Conservation (phyloP, 2,113 vertebrate genomes). For the Varanus komodoensis region DNA sequence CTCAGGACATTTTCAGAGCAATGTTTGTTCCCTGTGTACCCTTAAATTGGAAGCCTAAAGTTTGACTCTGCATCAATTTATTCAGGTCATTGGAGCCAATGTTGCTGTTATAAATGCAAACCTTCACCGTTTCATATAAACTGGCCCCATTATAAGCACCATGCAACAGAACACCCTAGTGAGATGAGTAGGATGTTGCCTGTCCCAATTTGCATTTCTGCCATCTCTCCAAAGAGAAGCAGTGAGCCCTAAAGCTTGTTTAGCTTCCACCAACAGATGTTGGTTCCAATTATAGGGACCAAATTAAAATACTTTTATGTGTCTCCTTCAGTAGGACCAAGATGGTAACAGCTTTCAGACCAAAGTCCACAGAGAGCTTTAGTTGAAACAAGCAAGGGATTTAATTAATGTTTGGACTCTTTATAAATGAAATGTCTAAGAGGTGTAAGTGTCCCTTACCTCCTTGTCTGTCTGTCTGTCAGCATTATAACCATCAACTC, state of each 20-base stretch:
- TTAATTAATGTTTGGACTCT: slow-evolving; percentile 24
- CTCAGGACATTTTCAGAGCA: neutral
- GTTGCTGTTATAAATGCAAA: neutral
- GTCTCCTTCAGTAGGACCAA: slow-evolving; percentile 6
- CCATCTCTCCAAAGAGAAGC: slow-evolving; percentile 9
- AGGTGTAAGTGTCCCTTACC: slow-evolving; percentile 18
- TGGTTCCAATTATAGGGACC: slow-evolving; percentile 25
- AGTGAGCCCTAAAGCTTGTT: slow-evolving; percentile 8
- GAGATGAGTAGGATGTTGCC: neutral
- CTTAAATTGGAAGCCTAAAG: neutral
- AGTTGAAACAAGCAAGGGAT: slow-evolving; percentile 1
- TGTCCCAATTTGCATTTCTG: slow-evolving; percentile 7
- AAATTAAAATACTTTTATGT: slow-evolving; percentile 31
- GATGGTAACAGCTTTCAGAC: slow-evolving; percentile 6
- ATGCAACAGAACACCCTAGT: slow-evolving; percentile 3
- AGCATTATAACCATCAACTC: slow-evolving; percentile 49
- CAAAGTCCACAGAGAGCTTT: slow-evolving; percentile 29
- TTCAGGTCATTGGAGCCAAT: neutral
- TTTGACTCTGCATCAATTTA: neutral
- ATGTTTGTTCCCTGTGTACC: neutral
- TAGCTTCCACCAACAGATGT: slow-evolving; percentile 16
- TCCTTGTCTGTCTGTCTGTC: slow-evolving; percentile 35
- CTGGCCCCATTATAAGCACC: neutral
- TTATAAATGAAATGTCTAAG: slow-evolving; percentile 45
- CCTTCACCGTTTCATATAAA: slow-evolving; percentile 1